Evolutionary conservation across 30 jellyfish, hydroid and myxozoan genomes (phyloP).

Genomic region (Cassiopea xamachana): DNA sequence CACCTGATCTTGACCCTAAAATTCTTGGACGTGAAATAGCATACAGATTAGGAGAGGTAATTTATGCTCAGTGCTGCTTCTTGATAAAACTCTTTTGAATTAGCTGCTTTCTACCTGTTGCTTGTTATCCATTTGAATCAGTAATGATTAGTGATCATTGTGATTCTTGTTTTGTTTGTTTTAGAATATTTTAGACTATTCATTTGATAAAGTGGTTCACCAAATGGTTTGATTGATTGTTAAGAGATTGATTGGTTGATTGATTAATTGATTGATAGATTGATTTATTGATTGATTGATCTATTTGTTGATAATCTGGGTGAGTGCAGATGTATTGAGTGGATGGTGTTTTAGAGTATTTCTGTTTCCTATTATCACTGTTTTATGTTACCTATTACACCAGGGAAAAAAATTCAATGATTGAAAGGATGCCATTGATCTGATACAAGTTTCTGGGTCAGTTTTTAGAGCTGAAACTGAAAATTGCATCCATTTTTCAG

Average conservation of each 20-base stretch:
- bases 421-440: too few relatives aligned
- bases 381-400: background rate
- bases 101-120: background rate
- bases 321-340: background rate
- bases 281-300: background rate
- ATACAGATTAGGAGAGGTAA: constrained; percentile 85
- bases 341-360: background rate
- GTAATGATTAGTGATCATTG: too few relatives aligned
- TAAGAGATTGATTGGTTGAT: background rate
- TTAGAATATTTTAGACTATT: too few relatives aligned
- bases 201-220: too few relatives aligned
- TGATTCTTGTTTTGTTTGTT: too few relatives aligned
- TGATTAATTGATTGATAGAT: background rate
- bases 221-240: background rate
- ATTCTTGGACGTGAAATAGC: constrained; percentile 96
- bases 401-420: too few relatives aligned
- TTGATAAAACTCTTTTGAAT: background rate
- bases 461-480: too few relatives aligned
- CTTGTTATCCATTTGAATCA: too few relatives aligned
- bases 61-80: background rate
- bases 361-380: background rate
- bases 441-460: too few relatives aligned
- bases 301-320: background rate
- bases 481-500: too few relatives aligned
- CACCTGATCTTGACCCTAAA: constrained; percentile 71